Base-by-base conservation (phyloP, 2,888 invertebrate species). In the Drosophila paracracens region DNA sequence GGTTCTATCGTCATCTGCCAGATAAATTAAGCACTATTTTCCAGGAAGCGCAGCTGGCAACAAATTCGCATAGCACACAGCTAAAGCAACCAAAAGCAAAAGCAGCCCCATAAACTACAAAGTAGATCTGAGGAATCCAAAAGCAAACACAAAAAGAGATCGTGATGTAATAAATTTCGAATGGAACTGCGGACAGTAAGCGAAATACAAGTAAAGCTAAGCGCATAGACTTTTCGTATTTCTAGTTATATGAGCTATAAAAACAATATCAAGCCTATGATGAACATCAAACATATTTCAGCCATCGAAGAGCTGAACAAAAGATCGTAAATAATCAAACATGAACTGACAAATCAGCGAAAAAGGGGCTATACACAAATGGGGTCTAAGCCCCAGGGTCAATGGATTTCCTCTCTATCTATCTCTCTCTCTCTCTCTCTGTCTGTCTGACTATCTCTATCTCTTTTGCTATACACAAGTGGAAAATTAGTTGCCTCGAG, bases 81-180 rank as follows among this genome's bases (percentile, higher is more conserved):
- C 61, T 71, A 10, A 10, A 27, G 27, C 27, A 50, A 50, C 50
- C 77, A 74, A 63, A 67, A 54, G 68, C 52, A 70, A 63, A 54
- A 77, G 69, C 81, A 70, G 69, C 70, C 51, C 1, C 81, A 77
- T 86, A 83, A 80, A 83, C 82, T 70, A 77, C 77, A 81, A 79
- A 77, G 76, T 77, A 76, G 76, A 84, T 78, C 69, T 78, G 74
- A 78, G 84, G 88, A 70, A 74, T 70, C 48, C 68, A 73, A 71
- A 80, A 73, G 53, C 60, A 76, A 78, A 77, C 70, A 75, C 64
- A 70, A 71, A 57, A 27, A 50, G 46, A 76, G 76, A 82, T 83
- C 83, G 84, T 89, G 84, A 83, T 83, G 86, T 82, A 86, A 88
- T 86, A 83, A 88, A 85, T 91, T 90, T 89, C 76, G 46, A 68